Conservation (phyloP, 2,113 vertebrate genomes). For the Oostethus manadensis region DNA sequence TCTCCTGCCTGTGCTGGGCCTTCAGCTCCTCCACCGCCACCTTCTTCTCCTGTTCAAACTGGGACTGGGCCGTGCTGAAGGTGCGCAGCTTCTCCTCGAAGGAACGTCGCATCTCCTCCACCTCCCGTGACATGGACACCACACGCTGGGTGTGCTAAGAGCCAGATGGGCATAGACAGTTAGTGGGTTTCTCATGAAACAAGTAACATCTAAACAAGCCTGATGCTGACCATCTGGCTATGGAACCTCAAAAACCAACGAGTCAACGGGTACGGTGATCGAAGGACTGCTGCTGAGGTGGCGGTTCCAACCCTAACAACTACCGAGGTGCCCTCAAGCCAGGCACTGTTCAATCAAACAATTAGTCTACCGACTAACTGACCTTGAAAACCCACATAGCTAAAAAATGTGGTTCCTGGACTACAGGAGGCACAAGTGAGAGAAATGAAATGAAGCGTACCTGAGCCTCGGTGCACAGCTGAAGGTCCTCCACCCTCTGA, state of each 20-base stretch:
- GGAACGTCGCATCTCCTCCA: slow-evolving; percentile 93
- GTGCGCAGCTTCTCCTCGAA: slow-evolving; percentile 90
- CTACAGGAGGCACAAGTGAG: background rate
- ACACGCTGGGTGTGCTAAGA: slow-evolving; percentile 90
- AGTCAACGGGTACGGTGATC: too few relatives aligned
- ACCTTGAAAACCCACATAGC: background rate
- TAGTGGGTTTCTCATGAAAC: background rate
- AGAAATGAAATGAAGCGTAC: slow-evolving; percentile 23
- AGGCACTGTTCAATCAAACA: too few relatives aligned
- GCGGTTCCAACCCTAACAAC: too few relatives aligned
- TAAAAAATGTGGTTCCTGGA: background rate
- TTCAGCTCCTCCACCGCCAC: slow-evolving; percentile 83
- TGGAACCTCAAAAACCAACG: background rate
- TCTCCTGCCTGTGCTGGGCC: slow-evolving; percentile 81
- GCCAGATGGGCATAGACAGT: too few relatives aligned
- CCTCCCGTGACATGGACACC: slow-evolving; percentile 94
- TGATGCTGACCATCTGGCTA: background rate
- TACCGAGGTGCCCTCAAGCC: too few relatives aligned
- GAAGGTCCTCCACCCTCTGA: slow-evolving; percentile 92
- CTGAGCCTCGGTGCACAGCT: slow-evolving; percentile 90
- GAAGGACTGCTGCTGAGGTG: too few relatives aligned
- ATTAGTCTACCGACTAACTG: too few relatives aligned
- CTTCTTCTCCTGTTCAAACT: slow-evolving; percentile 91
- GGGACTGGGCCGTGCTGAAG: slow-evolving; percentile 84
- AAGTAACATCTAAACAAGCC: background rate